Evolutionary conservation across 2,888 invertebrate genomes (phyloP), one percentile per base, ranked within the genome.

Genomic region (Athalia circularis): DNA sequence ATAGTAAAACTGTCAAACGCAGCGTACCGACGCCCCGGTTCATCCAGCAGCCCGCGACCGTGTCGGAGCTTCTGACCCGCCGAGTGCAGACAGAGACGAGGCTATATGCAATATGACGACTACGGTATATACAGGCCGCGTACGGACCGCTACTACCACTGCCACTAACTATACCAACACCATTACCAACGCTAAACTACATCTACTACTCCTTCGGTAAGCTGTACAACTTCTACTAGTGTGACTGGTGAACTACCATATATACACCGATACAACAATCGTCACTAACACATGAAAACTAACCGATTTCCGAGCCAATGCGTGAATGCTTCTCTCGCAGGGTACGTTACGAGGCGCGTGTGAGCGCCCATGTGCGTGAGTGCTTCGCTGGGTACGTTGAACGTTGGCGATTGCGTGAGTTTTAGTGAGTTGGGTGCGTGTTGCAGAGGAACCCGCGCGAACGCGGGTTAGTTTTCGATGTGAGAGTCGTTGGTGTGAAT

Each of bases 81-180:
- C 86, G 85, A 85, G 84, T 86, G 87, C 85, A 88, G 88, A 87
- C 88, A 87, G 88, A 88, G 89, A 88, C 87, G 86, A 84, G 87
- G 86, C 87, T 88, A 86, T 62, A n/a, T 87, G 84, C 86, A 83
- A 88, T 86, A 88, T 89, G 89, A 89, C 88, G 89, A 85, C 86
- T 86, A 83, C 85, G 85, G 83, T 85, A 72, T 61, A 61, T 59
- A 72, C 59, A 68, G 59, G 62, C 64, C 15, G 62, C 61, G 61
- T 62, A 75, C 62, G 62, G 29, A 50, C 50, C 61, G 67, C 11
- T 57, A 70, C 70, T 7, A 70, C 50, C 43, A 45, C 70, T 13
- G n/a, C 15, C 15, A 15, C 29, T 8, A 52, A 13, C 9, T 45
- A 29, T 52, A 57, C 45, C 11, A 6, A 7, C 64, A n/a, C 7